Evolutionary conservation across 2,888 invertebrate species (phyloP).

Genomic region (Cephus pygmeus): DNA sequence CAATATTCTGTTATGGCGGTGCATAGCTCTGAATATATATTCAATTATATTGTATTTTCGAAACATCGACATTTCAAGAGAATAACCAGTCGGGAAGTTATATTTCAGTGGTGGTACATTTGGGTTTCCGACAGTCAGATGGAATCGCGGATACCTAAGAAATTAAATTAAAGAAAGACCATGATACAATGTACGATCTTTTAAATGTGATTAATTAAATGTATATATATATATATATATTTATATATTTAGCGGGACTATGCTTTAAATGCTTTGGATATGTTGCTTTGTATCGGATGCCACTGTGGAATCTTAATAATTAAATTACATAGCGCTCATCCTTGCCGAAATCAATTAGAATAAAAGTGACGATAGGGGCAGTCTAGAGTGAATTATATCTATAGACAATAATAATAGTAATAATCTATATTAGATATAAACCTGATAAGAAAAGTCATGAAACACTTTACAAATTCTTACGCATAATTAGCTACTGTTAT

Average conservation of each 20-base stretch:
- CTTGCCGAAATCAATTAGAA: neutral
- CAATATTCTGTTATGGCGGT: no score
- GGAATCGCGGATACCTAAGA: neutral
- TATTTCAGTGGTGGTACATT: no score
- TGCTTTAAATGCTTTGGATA: neutral
- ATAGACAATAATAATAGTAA: neutral
- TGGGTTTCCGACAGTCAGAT: no score
- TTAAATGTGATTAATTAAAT: neutral
- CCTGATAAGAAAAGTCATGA: no score
- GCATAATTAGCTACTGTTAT: no score
- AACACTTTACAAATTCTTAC: no score
- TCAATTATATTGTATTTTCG: no score
- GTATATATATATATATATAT: neutral
- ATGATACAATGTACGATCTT: neutral
- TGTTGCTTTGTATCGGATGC: neutral
- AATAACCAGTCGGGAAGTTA: no score
- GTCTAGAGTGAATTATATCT: neutral
- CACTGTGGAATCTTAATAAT: neutral
- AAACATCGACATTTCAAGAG: no score
- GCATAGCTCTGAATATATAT: no score
- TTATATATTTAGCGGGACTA: neutral
- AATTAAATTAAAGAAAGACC: neutral
- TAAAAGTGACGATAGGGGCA: neutral
- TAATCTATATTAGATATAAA: neutral
- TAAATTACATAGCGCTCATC: neutral